Base-by-base conservation (phyloP, 35 echinoderm and acorn worm species). In the Ptychodera flava region DNA sequence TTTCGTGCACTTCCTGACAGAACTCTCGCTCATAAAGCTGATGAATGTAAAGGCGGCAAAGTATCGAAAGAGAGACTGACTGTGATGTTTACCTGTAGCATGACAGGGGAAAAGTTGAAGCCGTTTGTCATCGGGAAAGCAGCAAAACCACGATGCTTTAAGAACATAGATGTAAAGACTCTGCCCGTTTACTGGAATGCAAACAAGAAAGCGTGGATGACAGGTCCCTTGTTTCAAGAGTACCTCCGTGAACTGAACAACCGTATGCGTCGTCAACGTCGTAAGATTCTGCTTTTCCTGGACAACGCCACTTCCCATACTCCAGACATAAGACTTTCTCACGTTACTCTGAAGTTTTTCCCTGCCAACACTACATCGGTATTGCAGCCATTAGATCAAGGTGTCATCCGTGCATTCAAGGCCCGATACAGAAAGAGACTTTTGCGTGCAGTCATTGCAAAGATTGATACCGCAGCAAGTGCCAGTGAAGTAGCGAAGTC, bases 351-450 rank as follows among this genome's bases (percentile, higher is more conserved):
- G 1, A 35, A 78, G 31, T 91, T 91, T 52, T 38, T 91, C 6
- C 90, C 90, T 30, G 78, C 90, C 6, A 91, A 91, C 85, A 91
- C 90, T 0, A 91, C 85, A 6, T 91, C 85, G 0, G 78, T 87
- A 12, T 37, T 87, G 0, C 90, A 91, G 34, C 90, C 90, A 0
- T 37, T 79, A 1, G 85, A 91, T 64, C 90, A 91, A 30, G 90
- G 85, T 0, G 80, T 87, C 12, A 38, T 75, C 28, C 76, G 32
- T 16, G 36, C 85, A 0, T 87, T 76, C 34, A 34, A 78, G 34
- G 36, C 32, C 32, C 85, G 36, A 37, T 78, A 76, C 1, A 2
- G 86, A 14, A 34, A 31, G 0, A 81, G 35, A 32, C 30, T 81
- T 12, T 34, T 81, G 80, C 2, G 80, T 0, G 28, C 0, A 34